Base-by-base conservation (phyloP, 2,888 invertebrate species). In the Melieria crassipennis region DNA sequence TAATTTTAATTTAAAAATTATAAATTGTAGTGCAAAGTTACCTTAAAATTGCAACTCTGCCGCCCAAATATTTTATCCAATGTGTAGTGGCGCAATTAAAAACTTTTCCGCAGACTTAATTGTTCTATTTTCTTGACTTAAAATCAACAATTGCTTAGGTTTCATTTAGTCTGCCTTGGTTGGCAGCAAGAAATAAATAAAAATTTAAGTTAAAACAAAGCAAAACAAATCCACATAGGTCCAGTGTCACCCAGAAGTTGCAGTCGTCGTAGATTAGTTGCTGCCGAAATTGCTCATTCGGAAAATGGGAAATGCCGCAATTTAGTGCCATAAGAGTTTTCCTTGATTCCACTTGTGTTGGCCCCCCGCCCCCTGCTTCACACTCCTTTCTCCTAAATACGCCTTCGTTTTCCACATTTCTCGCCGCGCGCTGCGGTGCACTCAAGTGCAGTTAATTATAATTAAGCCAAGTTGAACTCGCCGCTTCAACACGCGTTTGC, bases 361-460 rank as follows among this genome's bases (percentile, higher is more conserved):
- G 30, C 1, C 1, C 30, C 30, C 30, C n/a, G n/a, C 30, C 30
- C 30, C 1, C 30, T 55, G 16, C 48, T 50, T 52, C 3, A 70
- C 58, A 61, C 60, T 46, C 52, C 61, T 61, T 48, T 43, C 47
- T n/a, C 45, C 7, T 6, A 55, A 11, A 56, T 70, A 46, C 43
- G 16, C 48, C 5, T 47, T n/a, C 16, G 52, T n/a, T 66, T 69
- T 4, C 16, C 61, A 30, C 7, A 52, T 61, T 69, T 69, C 57
- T 60, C 57, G 16, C 47, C 45, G 46, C 7, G 43, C 11, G 13
- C 61, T 45, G 11, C 55, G 52, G 70, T 73, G 75, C 75, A 77
- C 75, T 78, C 76, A 77, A 82, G 82, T 81, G 81, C 78, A 84
- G 84, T 84, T 84, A 84, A 84, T 84, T 84, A 83, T 82, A 84